A percentile compares a stretch with the other conserved stretches of the same genome.
Conservation (phyloP, 1,140 invertebrate genomes). For the Pollicipes pollicipes region DNA sequence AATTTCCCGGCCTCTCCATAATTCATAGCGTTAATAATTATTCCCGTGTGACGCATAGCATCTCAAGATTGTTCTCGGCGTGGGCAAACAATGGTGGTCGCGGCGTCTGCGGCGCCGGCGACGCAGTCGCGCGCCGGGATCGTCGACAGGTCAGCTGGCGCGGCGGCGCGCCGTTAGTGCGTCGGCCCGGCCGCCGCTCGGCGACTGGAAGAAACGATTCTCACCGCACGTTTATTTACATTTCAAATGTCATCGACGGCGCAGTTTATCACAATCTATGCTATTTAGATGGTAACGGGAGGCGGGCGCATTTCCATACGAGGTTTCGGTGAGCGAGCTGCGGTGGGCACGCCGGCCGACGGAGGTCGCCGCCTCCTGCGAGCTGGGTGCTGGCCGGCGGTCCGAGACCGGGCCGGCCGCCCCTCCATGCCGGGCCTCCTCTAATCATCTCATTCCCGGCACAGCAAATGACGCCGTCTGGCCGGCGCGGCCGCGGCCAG, state of each 20-base stretch:
- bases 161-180: too few species aligned
- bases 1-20: not conserved
- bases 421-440: too few species aligned
- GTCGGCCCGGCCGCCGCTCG: too few species aligned
- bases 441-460: too few species aligned
- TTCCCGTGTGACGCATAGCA: not conserved
- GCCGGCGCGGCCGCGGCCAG: too few species aligned
- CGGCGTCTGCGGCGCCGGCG: too few species aligned
- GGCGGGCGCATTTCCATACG: not conserved
- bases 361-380: too few species aligned
- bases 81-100: not conserved
- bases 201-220: not conserved
- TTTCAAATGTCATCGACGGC: not conserved
- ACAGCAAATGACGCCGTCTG: not conserved
- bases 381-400: too few species aligned
- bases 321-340: not conserved
- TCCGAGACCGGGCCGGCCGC: too few species aligned
- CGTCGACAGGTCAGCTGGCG: too few species aligned
- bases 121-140: too few species aligned
- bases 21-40: slow-evolving; percentile 1
- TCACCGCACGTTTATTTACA: not conserved
- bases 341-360: too few species aligned
- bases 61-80: not conserved
- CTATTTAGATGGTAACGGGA: not conserved
- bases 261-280: not conserved